phyloP scores from a whole-genome alignment of 2,113 vertebrate species.

The Naja naja region DNA sequence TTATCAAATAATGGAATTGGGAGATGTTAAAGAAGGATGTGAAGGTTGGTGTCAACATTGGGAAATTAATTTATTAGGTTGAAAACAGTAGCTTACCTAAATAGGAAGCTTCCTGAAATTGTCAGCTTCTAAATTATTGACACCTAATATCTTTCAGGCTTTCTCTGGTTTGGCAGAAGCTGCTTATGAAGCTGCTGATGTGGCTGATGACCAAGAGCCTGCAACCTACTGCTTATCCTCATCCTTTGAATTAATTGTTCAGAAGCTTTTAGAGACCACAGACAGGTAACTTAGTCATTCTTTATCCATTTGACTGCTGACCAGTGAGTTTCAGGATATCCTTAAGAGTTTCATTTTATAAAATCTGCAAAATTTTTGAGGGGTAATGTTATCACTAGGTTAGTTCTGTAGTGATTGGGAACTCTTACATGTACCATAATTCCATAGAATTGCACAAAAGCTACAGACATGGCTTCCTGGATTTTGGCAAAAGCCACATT shows the following conservation, averaged over 20 bases:
- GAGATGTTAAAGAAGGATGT: background rate
- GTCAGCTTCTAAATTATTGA: background rate
- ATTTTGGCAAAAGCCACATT: background rate
- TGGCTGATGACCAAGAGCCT: slow-evolving; percentile 94
- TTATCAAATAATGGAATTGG: background rate
- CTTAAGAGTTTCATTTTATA: background rate
- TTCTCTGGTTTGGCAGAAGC: slow-evolving; percentile 97
- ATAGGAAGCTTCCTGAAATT: background rate
- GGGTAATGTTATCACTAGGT: background rate
- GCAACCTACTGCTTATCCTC: slow-evolving; percentile 94
- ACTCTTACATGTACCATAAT: background rate
- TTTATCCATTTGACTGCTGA: background rate
- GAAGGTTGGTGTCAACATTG: background rate
- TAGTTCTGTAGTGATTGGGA: background rate
- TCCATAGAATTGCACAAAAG: background rate
- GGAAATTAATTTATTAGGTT: background rate
- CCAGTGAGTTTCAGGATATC: background rate
- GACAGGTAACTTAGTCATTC: slow-evolving; percentile 76
- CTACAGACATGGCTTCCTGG: background rate
- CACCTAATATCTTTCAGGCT: slow-evolving; percentile 73
- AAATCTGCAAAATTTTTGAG: background rate
- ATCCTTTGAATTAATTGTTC: slow-evolving; percentile 96
- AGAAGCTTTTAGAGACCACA: slow-evolving; percentile 96
- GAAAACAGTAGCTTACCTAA: background rate
- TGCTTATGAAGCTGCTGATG: slow-evolving; percentile 95